Evolutionary conservation across 2,113 vertebrate genomes (phyloP), one percentile per base, ranked within the genome.

Genomic region (Rhynchomys soricoides): DNA sequence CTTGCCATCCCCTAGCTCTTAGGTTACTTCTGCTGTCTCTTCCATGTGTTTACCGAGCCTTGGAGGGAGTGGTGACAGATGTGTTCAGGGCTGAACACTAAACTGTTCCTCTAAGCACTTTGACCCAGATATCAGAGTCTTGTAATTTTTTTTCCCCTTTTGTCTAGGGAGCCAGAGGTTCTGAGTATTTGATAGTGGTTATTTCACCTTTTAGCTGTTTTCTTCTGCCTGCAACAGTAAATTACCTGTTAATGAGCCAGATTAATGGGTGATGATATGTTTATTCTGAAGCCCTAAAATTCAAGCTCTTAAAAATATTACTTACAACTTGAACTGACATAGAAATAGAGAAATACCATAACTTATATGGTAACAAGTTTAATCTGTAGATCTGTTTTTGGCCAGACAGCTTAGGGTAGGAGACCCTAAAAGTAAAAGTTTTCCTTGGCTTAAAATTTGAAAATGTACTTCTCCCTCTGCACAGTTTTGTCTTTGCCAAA

Each of bases 201-300:
- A 68, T 52, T 90, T 96, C 29, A 85, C 16, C 29, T 77, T 93
- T 91, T 59, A 66, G 83, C 79, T 70, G 2, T 83, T 75, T 52
- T 77, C 73, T 75, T 93, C 17, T 64, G 34, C 34, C 26, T 82
- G 45, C 3, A 78, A 87, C 45, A 52, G 52, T 74, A 91, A 40
- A 62, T 77, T 86, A 93, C 57, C 66, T 90, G 45, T 70, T 64
- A 66, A 1, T 91, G 10, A 70, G 43, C 57, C 91, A 85, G 62
- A 79, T 86, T 75, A 92, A 7, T 85, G 19, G 83, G 26, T 77
- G 50, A 43, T 37, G 34, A 50, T 85, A 43, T 31, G 73, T 82
- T 94, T 64, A 96, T 86, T 91, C 50, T 89, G 82, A 96, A 93
- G 55, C 16, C 34, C 29, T 94, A 81, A 81, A 24, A 85, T 11